phyloP scores from a whole-genome alignment of 2,113 vertebrate genomes.

The Myxocyprinus asiaticus region DNA sequence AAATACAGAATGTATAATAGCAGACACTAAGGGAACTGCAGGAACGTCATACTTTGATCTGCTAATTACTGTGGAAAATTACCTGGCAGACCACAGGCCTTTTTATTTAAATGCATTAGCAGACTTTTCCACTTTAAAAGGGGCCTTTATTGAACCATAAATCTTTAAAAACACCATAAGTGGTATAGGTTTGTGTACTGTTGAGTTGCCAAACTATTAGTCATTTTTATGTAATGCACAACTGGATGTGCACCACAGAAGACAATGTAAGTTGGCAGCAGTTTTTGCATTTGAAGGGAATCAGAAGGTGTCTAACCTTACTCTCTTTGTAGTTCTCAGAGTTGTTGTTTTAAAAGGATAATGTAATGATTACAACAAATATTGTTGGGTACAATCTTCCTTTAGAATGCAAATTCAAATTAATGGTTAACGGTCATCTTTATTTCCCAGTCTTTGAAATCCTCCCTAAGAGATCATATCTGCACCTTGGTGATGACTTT shows the following conservation, averaged over 20 bases:
- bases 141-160: conserved; percentile 13
- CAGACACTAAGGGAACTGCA: conserved; percentile 25
- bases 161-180: conserved; percentile 11
- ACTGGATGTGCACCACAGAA: neutral
- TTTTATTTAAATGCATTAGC: conserved; percentile 53
- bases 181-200: neutral
- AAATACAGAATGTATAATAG: conserved; percentile 12
- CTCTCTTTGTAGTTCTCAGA: too few species aligned
- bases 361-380: too few species aligned
- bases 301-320: neutral
- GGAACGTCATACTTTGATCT: conserved; percentile 66
- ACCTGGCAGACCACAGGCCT: conserved; percentile 51
- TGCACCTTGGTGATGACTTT: conserved; percentile 66
- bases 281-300: neutral
- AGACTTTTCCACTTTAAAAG: conserved; percentile 63
- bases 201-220: conserved; percentile 14
- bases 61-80: conserved; percentile 66
- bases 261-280: neutral
- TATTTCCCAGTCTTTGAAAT: conserved; percentile 37
- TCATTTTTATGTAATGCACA: neutral
- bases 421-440: conserved; percentile 41
- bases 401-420: conserved; percentile 40
- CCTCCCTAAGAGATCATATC: conserved; percentile 57
- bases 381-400: neutral
- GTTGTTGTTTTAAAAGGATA: neutral